Evolutionary conservation across 2,888 invertebrate species (phyloP), one percentile per base, ranked within the genome.

Genomic region (Archips crataeganus): DNA sequence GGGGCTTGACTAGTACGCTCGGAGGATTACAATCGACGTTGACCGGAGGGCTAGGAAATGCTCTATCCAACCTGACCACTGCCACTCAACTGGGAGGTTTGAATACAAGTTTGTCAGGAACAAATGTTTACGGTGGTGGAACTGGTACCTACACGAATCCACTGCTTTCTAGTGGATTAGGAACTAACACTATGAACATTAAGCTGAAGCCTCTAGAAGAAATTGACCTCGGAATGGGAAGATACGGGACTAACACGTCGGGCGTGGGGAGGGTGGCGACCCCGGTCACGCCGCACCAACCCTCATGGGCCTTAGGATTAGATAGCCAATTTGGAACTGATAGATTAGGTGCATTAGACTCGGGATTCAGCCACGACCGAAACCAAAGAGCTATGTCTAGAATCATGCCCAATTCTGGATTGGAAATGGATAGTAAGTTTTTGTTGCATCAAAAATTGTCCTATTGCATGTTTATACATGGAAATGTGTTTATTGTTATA

Each of bases 121-220:
- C 90, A 8, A 89, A 82, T 73, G 89, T 84, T 39, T 94, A 94
- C 77, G 94, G 92, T 66, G 89, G 90, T 36, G 82, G 82, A 34
- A 86, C 91, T 66, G 93, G 93, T 60, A 96, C 96, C 3, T 97
- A 96, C 81, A 96, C 96, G 75, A 96, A 96, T 83, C 96, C 97
- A 23, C 88, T 97, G 76, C 91, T 95, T 79, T 90, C 95, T 79
- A 85, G 95, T 87, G 91, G 95, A 83, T 88, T 96, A 87, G 93
- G 95, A 89, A 89, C 94, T 68, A 94, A 94, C 92, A 90, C 88
- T 45, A 95, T 96, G 95, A 95, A 94, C 78, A 95, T 95, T 81
- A 97, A 97, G 89, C 91, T 96, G 88, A 97, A 97, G 89, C 96
- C 96, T 76, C 92, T 97, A 86, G 97, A 97, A 80, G 97, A 97